These are phyloP conservation scores for Pristionchus fissidentatus DNA, from an alignment of 2,888 invertebrate genomes.

Conservation along the genomic window DNA sequence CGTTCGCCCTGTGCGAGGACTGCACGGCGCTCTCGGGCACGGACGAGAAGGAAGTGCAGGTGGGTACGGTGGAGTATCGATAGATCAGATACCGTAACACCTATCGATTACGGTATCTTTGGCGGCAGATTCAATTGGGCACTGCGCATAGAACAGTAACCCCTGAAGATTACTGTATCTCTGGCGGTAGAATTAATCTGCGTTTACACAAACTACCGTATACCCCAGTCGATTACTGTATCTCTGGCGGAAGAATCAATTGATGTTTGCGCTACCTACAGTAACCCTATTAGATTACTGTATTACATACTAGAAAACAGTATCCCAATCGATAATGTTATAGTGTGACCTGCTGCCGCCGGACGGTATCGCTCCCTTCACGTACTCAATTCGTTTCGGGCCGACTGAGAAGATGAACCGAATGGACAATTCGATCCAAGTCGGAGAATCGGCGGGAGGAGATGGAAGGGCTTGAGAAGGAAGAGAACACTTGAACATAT, in stretches of 20 bases:
- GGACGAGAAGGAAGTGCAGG: constrained; percentile 18
- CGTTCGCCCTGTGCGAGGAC: constrained; percentile 36
- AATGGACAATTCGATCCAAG: constrained; percentile 41
- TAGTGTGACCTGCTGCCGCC: background rate
- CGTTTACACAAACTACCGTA: background rate
- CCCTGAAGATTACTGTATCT: too few relatives aligned
- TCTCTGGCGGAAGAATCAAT: too few relatives aligned
- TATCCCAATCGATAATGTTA: background rate
- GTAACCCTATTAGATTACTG: background rate
- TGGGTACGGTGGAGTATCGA: background rate
- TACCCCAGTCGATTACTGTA: too few relatives aligned
- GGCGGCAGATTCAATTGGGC: too few relatives aligned
- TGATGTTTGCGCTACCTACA: background rate
- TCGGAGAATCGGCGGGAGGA: background rate
- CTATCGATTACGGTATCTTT: too few relatives aligned
- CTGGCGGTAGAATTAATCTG: too few relatives aligned
- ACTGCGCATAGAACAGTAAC: too few relatives aligned
- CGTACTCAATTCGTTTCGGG: constrained; percentile 8
- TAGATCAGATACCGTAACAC: too few relatives aligned
- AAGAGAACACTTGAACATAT: background rate
- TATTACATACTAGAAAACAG: background rate
- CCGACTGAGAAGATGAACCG: background rate
- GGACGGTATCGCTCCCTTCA: background rate
- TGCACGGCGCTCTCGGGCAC: constrained; percentile 18
- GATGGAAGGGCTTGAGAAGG: background rate